phyloP scores from a whole-genome alignment of 2,888 invertebrate species.

The Perizoma flavofasciatum region DNA sequence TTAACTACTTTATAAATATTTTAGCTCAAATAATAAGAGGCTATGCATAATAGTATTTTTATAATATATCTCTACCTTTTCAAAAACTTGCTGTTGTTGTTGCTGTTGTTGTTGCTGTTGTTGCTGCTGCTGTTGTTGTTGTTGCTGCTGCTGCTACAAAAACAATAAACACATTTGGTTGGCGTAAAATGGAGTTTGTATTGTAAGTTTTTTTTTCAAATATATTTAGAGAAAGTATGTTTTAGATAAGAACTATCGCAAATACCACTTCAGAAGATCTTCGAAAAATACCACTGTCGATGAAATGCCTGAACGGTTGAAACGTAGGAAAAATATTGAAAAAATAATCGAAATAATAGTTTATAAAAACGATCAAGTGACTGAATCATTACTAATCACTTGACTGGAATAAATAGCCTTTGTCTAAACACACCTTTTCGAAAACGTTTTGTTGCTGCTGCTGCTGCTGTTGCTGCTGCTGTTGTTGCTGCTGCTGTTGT shows the following conservation, averaged over 20 bases:
- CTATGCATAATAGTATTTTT: background rate
- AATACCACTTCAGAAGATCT: too few relatives aligned
- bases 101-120: constrained; percentile 61
- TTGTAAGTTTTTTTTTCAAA: too few relatives aligned
- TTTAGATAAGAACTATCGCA: too few relatives aligned
- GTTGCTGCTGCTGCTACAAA: constrained; percentile 63
- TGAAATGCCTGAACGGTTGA: too few relatives aligned
- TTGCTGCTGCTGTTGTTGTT: constrained; percentile 53
- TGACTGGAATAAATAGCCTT: too few relatives aligned
- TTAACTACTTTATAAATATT: constrained; percentile 45
- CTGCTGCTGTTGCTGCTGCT: constrained; percentile 57
- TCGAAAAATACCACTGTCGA: too few relatives aligned
- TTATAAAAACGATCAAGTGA: too few relatives aligned
- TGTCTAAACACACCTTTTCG: constrained; percentile 43
- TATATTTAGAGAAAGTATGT: too few relatives aligned
- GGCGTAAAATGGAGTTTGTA: too few relatives aligned
- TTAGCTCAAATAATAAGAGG: constrained; percentile 61
- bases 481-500: constrained; percentile 58
- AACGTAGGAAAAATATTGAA: too few relatives aligned
- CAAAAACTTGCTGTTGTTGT: constrained; percentile 68
- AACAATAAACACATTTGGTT: constrained; percentile 32
- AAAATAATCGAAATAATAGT: too few relatives aligned
- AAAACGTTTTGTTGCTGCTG: constrained; percentile 42
- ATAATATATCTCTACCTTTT: constrained; percentile 27
- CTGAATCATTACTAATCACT: too few relatives aligned